Evolutionary conservation across 2,113 vertebrate genomes (phyloP).

Genomic region (Psittacara wagleri): DNA sequence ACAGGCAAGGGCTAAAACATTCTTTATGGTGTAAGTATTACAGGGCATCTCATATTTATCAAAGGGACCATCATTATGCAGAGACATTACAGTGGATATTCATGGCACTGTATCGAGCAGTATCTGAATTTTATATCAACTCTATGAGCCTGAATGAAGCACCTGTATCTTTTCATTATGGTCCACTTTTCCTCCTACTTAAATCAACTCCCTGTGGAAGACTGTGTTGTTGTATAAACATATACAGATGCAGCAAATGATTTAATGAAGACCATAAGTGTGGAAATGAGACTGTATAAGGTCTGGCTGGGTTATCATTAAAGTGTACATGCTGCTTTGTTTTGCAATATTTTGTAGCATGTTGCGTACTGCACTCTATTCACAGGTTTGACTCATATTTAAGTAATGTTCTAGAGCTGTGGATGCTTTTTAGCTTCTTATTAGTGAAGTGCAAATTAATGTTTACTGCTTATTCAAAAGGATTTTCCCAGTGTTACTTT

Average conservation of each 20-base stretch:
- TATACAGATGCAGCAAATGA: not conserved
- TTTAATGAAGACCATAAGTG: not conserved
- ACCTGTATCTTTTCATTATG: not conserved
- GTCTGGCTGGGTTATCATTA: not conserved
- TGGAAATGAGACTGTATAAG: not conserved
- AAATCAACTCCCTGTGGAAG: not conserved
- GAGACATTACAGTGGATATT: slow-evolving; percentile 4
- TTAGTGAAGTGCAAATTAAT: not conserved
- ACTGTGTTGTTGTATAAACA: not conserved
- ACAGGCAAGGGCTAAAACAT: slow-evolving; percentile 14
- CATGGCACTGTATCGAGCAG: not conserved
- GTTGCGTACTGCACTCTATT: not conserved
- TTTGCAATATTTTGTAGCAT: not conserved
- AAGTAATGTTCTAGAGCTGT: not conserved
- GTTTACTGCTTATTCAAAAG: not conserved
- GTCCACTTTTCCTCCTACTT: not conserved
- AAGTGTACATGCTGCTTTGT: not conserved
- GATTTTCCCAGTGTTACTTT: not conserved
- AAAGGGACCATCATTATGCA: not conserved
- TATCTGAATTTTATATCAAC: slow-evolving; percentile 22
- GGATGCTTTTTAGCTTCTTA: not conserved
- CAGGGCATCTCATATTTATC: not conserved
- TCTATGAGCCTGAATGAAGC: not conserved
- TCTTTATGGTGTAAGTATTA: slow-evolving; percentile 42
- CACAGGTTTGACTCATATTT: not conserved